Conservation (phyloP, 2,888 invertebrate species). For the Oxystoma pomonae region DNA sequence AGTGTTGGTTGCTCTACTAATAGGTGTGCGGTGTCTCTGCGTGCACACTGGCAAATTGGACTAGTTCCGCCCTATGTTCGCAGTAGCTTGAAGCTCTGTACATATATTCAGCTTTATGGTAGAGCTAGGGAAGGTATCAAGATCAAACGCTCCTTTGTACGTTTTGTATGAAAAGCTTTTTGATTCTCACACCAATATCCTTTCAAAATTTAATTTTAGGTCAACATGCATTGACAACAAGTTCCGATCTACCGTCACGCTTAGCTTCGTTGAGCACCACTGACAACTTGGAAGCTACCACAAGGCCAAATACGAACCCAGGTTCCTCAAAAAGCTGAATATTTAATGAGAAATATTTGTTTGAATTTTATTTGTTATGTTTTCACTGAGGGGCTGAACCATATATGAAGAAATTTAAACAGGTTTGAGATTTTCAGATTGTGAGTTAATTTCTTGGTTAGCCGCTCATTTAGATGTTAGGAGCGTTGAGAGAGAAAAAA, state of each 20-base stretch:
- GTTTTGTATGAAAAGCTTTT: no score
- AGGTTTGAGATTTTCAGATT: neutral
- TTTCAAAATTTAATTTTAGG: conserved; percentile 53
- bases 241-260: conserved; percentile 72
- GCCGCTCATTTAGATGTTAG: neutral
- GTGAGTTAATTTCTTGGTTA: neutral
- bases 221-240: conserved; percentile 65
- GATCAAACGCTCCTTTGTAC: no score
- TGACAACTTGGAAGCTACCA: conserved; percentile 40
- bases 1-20: no score
- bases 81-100: no score
- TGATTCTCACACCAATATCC: no score
- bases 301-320: neutral
- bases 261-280: conserved; percentile 67
- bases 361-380: no score
- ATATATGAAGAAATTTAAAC: neutral
- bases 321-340: neutral
- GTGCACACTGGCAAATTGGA: no score
- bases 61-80: no score
- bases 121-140: no score
- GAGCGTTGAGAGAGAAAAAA: neutral
- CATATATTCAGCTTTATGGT: no score
- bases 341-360: no score
- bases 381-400: neutral
- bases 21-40: no score